These are phyloP conservation scores for Melanocharis versteri DNA, from an alignment of 2,113 vertebrate species.

Conservation along the genomic window DNA sequence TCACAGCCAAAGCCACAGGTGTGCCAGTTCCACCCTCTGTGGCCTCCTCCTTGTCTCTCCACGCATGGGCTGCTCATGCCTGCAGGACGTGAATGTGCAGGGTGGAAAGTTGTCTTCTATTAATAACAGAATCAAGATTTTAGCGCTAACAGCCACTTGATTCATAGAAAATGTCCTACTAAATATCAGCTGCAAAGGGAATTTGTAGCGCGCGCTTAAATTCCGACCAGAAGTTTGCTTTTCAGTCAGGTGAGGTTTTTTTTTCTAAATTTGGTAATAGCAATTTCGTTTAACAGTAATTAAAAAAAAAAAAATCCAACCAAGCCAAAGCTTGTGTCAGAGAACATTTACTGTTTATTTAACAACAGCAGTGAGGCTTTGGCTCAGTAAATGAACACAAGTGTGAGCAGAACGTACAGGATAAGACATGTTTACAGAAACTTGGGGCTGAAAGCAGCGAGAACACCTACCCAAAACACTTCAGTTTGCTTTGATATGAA, in stretches of 20 bases:
- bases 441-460: background rate
- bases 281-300: background rate
- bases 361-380: background rate
- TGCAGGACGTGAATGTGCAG: background rate
- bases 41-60: background rate
- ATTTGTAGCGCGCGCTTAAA: background rate
- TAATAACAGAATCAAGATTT: background rate
- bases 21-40: background rate
- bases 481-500: background rate
- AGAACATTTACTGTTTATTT: background rate
- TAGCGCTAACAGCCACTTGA: background rate
- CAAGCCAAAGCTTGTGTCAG: background rate
- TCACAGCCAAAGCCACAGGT: background rate
- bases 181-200: background rate
- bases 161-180: background rate
- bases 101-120: background rate
- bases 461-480: background rate
- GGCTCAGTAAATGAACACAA: background rate
- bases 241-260: background rate
- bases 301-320: background rate
- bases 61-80: background rate
- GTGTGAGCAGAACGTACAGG: background rate
- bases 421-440: conserved; percentile 36
- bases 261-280: background rate
- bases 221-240: background rate